Base-by-base conservation (phyloP, 30 jellyfish, hydroid and myxozoan species). In the Aurelia coerulea region DNA sequence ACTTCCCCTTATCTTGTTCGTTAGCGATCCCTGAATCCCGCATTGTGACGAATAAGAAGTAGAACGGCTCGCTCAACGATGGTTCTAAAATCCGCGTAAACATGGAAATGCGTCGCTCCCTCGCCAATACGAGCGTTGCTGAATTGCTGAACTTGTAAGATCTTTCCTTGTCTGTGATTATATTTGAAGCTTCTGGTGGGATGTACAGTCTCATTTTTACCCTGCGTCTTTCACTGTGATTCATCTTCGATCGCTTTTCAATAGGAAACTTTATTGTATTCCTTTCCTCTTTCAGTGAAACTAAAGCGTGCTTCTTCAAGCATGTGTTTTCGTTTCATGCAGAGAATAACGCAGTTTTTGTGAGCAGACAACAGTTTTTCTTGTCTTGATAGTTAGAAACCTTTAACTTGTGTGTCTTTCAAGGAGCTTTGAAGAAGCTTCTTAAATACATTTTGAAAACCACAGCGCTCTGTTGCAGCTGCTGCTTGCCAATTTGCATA, bases 161-260 rank as follows among this genome's bases (percentile, higher is more conserved):
- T 23, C 59, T 56, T 42, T 86, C 86, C 52, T 62, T 42, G 62
- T 86, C 52, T 33, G 58, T 50, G 33, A 77, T 12, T 33, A 42
- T 68, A 66, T 86, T 86, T 3, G 88, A 78, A 34, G 96, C 96
- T 50, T 86, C 96, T 5, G 90, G 89, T 11, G 96, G 96, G 29
- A 88, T 88, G 73, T 63, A 51, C 34, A 88, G 74, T 62, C 79
- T 88, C 75, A 88, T 33, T 8, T 65, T 79, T 49, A 58, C 60
- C 42, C 82, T 71, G 35, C 96, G 94, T 18, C 73, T 84, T 14
- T 70, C 72, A 9, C 69, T 51, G 19, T 73, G 37, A 73, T 85
- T 83, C 92, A 83, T 83, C 10, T 4, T 73, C 37, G 18, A 10
- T 13, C 11, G 18, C 37, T 16, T 23, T 66, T 15, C 13, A 13